Percentiles rank a stretch among this genome's conserved stretches.
These are phyloP conservation scores for Prosopocoilus inquinatus DNA, from an alignment of 2,888 invertebrate genomes.

Conservation along the genomic window DNA sequence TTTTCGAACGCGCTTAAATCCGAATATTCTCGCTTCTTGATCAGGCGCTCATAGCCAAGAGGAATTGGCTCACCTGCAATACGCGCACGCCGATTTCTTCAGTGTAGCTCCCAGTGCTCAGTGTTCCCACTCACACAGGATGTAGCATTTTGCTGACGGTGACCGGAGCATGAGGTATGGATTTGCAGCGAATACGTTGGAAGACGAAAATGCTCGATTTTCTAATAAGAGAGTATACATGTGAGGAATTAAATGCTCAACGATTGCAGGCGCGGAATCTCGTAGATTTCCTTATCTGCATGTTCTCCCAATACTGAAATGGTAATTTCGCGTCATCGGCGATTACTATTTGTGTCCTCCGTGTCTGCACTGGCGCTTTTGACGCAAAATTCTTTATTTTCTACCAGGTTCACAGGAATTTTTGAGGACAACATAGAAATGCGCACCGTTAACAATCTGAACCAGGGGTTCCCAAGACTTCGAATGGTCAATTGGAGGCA, in stretches of 20 bases:
- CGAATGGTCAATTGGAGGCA: no score
- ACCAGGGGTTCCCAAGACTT: no score
- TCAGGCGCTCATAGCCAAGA: background rate
- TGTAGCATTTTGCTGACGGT: background rate
- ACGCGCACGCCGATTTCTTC: background rate
- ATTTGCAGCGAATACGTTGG: no score
- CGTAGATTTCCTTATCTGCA: background rate
- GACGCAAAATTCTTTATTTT: slow-evolving; percentile 31
- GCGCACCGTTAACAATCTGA: background rate
- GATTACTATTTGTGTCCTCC: slow-evolving; percentile 5
- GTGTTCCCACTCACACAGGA: no score
- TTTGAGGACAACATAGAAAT: slow-evolving; percentile 5
- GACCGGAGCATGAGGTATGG: no score
- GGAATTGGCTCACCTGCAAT: background rate
- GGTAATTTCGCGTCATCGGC: slow-evolving; percentile 26
- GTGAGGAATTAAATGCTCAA: background rate
- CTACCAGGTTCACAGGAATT: slow-evolving; percentile 1
- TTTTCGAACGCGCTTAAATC: no score
- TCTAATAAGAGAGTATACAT: background rate
- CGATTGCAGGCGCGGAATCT: background rate
- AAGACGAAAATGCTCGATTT: slow-evolving; percentile 2
- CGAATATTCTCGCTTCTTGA: background rate
- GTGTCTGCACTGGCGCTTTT: slow-evolving; percentile 30
- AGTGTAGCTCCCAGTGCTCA: background rate
- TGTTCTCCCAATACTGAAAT: slow-evolving; percentile 21